Evolutionary conservation across 2,797 vertebrate species (phyloP), one percentile per base, ranked within the genome.

Genomic region (Ceyx erithaca): DNA sequence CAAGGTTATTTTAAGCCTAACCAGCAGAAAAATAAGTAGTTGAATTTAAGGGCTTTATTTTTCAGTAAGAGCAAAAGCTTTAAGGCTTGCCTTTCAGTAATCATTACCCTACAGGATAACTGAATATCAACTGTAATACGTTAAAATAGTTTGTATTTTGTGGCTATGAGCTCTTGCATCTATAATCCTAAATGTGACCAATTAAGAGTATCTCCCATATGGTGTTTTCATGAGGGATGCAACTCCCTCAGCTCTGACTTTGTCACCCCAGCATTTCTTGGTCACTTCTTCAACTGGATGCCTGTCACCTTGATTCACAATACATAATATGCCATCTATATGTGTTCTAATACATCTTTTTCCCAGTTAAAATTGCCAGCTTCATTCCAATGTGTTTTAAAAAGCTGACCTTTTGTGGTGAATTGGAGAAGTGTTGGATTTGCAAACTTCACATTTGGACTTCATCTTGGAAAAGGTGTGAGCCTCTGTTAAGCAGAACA

Each of bases 1-100:
- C 43, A 61, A 63, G 76, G 62, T 90, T 97, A 96, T 97, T 97
- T 97, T 94, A 91, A 93, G 75, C 73, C 55, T 76, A 86, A 68
- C 80, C 80, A 86, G 79, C 20, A 75, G 80, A 41, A 94, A 85
- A 89, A 84, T 72, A 92, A 95, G 75, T 89, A 77, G 22, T 40
- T 97, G 90, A 95, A 92, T 92, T 96, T 48, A 91, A 94, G 54
- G 80, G n/a, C 18, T 91, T 94, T 94, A 31, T 91, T 93, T 35
- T 80, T 95, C 49, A 35, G 41, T 17, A 71, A 69, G 58, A 31
- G 41, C 37, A 49, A 91, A 94, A 83, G 68, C 89, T 86, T 81
- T 59, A 91, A 80, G 45, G n/a, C 22, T 93, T 88, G 25, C 15
- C 22, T 70, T 64, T 72, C 16, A 30, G 52, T 57, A 46, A 33